Conservation (phyloP, 2,113 vertebrate species). For the Otocyon megalotis region DNA sequence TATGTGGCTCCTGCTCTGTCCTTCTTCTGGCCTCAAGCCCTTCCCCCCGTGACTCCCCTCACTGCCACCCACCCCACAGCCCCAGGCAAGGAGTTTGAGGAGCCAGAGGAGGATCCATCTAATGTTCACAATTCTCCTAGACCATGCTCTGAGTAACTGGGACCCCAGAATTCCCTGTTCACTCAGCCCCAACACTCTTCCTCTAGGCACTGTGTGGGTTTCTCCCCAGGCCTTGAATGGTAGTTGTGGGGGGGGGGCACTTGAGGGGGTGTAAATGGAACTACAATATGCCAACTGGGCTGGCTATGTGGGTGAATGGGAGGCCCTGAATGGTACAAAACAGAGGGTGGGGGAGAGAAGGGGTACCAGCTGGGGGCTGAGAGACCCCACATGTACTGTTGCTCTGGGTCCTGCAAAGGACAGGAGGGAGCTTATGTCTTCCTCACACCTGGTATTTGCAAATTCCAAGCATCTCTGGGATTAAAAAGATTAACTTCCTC, state of each 20-base stretch:
- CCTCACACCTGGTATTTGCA: not conserved
- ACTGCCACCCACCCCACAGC: too few species aligned
- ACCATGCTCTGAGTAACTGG: not conserved
- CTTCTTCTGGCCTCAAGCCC: not conserved
- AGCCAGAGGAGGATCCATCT: not conserved
- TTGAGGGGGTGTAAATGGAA: not conserved
- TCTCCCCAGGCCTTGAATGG: not conserved
- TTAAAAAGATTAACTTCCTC: not conserved
- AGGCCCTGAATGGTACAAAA: not conserved
- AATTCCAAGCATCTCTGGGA: not conserved
- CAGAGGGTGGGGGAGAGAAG: not conserved
- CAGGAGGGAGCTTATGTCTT: not conserved
- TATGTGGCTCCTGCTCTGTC: not conserved
- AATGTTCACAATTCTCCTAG: too few species aligned
- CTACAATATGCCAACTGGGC: not conserved
- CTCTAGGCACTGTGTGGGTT: not conserved
- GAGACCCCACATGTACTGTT: not conserved
- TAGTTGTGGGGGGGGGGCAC: too few species aligned
- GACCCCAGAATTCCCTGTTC: not conserved
- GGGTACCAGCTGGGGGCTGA: fast-evolving
- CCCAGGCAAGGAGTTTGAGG: not conserved
- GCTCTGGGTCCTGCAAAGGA: not conserved
- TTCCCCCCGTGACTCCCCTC: not conserved
- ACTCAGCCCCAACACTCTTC: not conserved
- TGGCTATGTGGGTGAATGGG: fast-evolving